Evolutionary conservation across 1,140 invertebrate species (phyloP).

Genomic region (Eumeta japonica): DNA sequence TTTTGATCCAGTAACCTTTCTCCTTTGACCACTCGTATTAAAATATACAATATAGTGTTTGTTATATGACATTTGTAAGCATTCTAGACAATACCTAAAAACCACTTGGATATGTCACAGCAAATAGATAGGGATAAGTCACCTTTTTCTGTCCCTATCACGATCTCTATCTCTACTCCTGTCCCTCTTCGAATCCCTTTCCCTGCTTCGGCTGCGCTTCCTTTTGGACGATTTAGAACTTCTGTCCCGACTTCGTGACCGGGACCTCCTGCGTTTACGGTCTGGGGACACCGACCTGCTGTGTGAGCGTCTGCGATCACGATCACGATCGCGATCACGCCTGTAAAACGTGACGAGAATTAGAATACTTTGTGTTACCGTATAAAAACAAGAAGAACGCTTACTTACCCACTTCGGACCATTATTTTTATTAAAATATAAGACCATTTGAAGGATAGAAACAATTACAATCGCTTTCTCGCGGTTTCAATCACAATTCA

Average conservation of each 20-base stretch:
- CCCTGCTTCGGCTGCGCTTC: constrained; percentile 49
- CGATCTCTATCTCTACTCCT: constrained; percentile 41
- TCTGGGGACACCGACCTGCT: constrained; percentile 60
- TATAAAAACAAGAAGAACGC: constrained; percentile 4
- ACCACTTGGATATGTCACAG: no score
- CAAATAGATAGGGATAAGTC: no score
- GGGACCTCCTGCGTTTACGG: constrained; percentile 58
- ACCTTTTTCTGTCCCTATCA: constrained; percentile 52
- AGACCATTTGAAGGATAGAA: no score
- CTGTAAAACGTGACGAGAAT: constrained; percentile 18
- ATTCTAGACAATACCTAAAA: constrained; percentile 7
- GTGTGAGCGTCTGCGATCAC: constrained; percentile 45
- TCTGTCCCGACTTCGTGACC: constrained; percentile 65
- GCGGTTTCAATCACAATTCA: no score
- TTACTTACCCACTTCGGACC: constrained; percentile 45
- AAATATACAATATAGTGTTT: no score
- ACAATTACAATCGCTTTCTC: no score
- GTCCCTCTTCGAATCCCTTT: constrained; percentile 51
- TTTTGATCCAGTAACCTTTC: no score
- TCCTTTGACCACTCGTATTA: no score
- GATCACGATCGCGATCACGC: constrained; percentile 35
- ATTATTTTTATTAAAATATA: no score
- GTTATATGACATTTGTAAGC: no score
- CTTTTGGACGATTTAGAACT: constrained; percentile 50
- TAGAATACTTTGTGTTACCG: background rate